Evolutionary conservation across 2,113 vertebrate genomes (phyloP).

Genomic region (Anas platyrhynchos): DNA sequence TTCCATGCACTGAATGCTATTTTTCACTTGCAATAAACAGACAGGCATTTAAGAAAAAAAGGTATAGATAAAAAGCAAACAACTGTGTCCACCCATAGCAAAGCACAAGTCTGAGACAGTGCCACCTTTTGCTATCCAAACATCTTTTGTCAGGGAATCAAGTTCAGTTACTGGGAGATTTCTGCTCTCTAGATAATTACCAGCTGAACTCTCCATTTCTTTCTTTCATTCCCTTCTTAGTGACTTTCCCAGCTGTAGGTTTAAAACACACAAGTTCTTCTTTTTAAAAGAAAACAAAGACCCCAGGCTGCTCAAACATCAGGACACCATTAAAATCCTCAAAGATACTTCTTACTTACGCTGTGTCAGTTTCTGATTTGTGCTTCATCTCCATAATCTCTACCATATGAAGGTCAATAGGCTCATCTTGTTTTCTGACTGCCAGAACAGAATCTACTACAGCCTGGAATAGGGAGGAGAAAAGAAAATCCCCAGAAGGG

Average conservation of each 20-base stretch:
- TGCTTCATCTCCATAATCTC: conserved; percentile 99
- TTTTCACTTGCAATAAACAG: neutral
- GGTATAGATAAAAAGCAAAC: neutral
- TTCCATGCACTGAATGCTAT: neutral
- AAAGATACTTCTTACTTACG: conserved; percentile 76
- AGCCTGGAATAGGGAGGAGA: conserved; percentile 76
- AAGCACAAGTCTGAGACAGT: neutral
- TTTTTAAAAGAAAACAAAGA: neutral
- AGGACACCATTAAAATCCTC: neutral
- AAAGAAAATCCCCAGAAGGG: neutral
- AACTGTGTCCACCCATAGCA: no score
- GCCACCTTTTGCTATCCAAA: neutral
- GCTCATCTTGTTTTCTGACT: conserved; percentile 86
- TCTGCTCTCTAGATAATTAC: neutral
- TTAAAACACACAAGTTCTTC: neutral
- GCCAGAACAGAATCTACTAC: conserved; percentile 94
- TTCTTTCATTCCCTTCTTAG: neutral
- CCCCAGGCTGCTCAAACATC: neutral
- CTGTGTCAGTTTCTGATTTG: conserved; percentile 94
- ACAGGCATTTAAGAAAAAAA: neutral
- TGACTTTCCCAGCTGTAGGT: neutral
- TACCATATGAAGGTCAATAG: conserved; percentile 96
- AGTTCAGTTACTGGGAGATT: neutral
- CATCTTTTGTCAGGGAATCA: neutral
- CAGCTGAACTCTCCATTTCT: neutral